Conservation (phyloP, 2,888 invertebrate genomes). For the Hirtodrosophila cameraria region DNA sequence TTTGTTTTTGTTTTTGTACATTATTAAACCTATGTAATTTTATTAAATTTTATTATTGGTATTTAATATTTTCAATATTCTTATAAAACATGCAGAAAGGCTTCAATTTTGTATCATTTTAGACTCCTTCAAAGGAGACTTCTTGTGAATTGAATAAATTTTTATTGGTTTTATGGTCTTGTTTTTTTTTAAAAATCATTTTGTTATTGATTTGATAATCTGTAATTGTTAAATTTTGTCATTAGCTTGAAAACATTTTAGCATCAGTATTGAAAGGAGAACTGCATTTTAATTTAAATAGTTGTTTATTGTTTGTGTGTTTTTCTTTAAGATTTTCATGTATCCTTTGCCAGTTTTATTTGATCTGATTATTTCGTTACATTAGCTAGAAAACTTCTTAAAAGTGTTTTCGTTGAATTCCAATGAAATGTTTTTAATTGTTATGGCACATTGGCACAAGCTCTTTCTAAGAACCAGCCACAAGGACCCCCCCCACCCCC, state of each 20-base stretch:
- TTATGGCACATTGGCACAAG: constrained; percentile 36
- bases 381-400: background rate
- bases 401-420: constrained; percentile 3
- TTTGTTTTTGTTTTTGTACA: constrained; percentile 9
- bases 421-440: constrained; percentile 37
- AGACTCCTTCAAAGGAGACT: too few relatives aligned
- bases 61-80: constrained; percentile 7
- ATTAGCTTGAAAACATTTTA: too few relatives aligned
- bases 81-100: constrained; percentile 7
- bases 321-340: background rate
- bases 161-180: background rate
- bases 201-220: too few relatives aligned
- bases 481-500: too few relatives aligned
- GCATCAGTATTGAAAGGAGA: too few relatives aligned
- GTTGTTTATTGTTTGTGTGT: too few relatives aligned
- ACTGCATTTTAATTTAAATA: too few relatives aligned
- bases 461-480: background rate
- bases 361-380: too few relatives aligned
- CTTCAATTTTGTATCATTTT: background rate
- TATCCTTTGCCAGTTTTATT: too few relatives aligned
- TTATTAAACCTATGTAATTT: background rate
- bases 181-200: background rate
- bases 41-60: constrained; percentile 10
- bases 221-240: too few relatives aligned
- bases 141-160: background rate